These are phyloP conservation scores for Chymomyza fuscimana DNA, from an alignment of 2,888 invertebrate species.

Conservation along the genomic window DNA sequence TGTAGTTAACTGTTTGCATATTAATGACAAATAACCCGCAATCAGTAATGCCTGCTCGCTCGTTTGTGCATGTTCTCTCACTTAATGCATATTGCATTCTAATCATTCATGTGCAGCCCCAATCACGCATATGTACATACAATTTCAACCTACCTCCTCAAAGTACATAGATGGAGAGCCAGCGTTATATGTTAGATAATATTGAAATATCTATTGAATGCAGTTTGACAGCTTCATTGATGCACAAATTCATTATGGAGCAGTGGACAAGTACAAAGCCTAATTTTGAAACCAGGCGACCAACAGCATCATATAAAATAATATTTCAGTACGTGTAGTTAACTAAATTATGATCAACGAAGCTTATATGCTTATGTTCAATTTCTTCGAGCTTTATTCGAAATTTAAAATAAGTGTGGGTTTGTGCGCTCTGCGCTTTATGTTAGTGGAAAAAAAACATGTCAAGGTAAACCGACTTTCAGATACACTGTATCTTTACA, in stretches of 20 bases:
- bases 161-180: slow-evolving; percentile 33
- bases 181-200: slow-evolving; percentile 64
- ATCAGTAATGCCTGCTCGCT: slow-evolving; percentile 32
- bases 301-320: background rate
- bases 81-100: background rate
- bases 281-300: slow-evolving; percentile 2
- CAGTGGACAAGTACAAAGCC: background rate
- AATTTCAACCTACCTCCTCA: no score
- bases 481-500: no score
- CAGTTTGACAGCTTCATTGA: background rate
- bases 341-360: slow-evolving; percentile 3
- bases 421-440: no score
- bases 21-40: slow-evolving; percentile 64
- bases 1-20: slow-evolving; percentile 64
- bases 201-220: slow-evolving; percentile 24
- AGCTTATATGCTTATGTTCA: background rate
- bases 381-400: no score
- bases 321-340: background rate
- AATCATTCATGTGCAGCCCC: slow-evolving; percentile 3
- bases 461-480: no score
- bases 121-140: background rate
- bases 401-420: no score
- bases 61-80: background rate
- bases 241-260: background rate
- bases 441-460: no score